Evolutionary conservation across 2,888 invertebrate genomes (phyloP).

Genomic region (Pammene aurita): DNA sequence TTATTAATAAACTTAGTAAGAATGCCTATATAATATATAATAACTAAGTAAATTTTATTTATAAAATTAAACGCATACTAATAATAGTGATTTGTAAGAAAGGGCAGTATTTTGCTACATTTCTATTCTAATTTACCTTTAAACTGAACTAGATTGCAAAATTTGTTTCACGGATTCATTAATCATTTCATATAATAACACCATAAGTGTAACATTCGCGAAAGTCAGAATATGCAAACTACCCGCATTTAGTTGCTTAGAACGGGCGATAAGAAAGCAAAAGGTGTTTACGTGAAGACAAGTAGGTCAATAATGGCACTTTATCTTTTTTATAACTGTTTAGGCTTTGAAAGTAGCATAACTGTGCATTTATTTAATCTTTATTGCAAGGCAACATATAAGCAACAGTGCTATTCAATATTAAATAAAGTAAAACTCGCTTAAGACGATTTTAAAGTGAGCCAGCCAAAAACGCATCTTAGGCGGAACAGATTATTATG

Average conservation of each 20-base stretch:
- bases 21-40: neutral
- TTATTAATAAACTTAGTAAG: neutral
- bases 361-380: neutral
- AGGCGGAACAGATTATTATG: too few species aligned
- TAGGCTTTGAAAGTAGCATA: slow-evolving; percentile 2
- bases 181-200: neutral
- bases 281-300: slow-evolving; percentile 30
- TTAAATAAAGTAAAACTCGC: neutral
- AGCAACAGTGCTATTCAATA: neutral
- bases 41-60: too few species aligned
- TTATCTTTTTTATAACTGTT: slow-evolving; percentile 27
- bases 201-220: slow-evolving; percentile 4
- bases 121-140: too few species aligned
- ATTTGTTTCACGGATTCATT: too few species aligned
- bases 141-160: too few species aligned
- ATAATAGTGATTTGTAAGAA: too few species aligned
- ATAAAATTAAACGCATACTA: too few species aligned
- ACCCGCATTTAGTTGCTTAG: slow-evolving; percentile 37
- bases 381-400: neutral
- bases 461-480: too few species aligned
- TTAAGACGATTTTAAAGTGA: too few species aligned
- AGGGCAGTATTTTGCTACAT: too few species aligned
- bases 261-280: slow-evolving; percentile 40
- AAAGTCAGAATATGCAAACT: slow-evolving; percentile 35
- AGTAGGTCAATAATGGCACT: slow-evolving; percentile 35